These are phyloP conservation scores for Crocidura indochinensis DNA, from an alignment of 2,797 vertebrate species.

Conservation along the genomic window DNA sequence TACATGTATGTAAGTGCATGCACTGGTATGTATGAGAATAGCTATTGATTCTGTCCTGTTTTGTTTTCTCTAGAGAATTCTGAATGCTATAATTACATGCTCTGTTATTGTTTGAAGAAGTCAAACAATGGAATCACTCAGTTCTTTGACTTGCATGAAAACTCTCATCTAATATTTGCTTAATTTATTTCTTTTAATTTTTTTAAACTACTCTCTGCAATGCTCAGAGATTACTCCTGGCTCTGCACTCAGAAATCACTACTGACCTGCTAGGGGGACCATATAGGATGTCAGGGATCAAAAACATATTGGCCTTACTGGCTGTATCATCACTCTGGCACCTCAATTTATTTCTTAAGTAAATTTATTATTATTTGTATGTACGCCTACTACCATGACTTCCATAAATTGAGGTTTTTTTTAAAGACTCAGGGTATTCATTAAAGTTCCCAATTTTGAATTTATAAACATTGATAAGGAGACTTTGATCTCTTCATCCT, in stretches of 20 bases:
- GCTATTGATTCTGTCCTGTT: not conserved
- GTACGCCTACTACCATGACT: slow-evolving; percentile 8
- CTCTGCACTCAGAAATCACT: too few relatives aligned
- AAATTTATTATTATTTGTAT: slow-evolving; percentile 38
- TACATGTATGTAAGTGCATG: not conserved
- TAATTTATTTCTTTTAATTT: slow-evolving; percentile 36
- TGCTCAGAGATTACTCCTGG: too few relatives aligned
- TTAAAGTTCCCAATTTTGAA: slow-evolving; percentile 68
- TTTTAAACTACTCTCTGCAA: too few relatives aligned
- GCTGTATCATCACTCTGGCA: too few relatives aligned
- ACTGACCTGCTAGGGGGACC: too few relatives aligned
- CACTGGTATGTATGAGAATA: too few relatives aligned
- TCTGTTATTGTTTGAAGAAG: slow-evolving; percentile 4
- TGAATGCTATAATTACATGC: not conserved
- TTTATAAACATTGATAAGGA: slow-evolving; percentile 39
- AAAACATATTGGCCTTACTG: too few relatives aligned
- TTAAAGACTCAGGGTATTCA: slow-evolving; percentile 44
- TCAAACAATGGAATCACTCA: slow-evolving; percentile 2
- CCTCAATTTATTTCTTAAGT: not conserved
- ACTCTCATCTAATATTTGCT: not conserved
- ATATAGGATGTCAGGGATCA: too few relatives aligned
- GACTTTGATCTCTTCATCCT: slow-evolving; percentile 72
- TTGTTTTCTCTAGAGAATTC: not conserved
- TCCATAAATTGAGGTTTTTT: slow-evolving; percentile 50
- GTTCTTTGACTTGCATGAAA: slow-evolving; percentile 5